Evolutionary conservation across 2,113 vertebrate species (phyloP).

Genomic region (Lynx canadensis): DNA sequence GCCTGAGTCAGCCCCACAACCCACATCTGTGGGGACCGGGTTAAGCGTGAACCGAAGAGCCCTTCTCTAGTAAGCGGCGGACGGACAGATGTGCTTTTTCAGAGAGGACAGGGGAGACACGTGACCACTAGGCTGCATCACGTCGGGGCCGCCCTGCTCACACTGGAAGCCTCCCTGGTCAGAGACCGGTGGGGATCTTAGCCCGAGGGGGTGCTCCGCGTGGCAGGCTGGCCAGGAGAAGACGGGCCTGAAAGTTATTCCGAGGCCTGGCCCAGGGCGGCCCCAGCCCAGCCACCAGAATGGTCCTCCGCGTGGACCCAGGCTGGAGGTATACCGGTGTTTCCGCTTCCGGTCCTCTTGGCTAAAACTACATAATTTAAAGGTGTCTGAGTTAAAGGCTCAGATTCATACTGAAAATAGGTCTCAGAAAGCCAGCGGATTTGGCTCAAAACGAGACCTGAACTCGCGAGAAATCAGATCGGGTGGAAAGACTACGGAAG

Average conservation of each 20-base stretch:
- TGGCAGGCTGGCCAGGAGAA: not conserved
- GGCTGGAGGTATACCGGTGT: not conserved
- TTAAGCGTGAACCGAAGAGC: not conserved
- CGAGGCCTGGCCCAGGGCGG: not conserved
- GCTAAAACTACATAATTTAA: constrained; percentile 2
- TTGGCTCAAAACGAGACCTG: constrained; percentile 38
- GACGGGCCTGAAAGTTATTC: not conserved
- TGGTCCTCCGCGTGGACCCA: not conserved
- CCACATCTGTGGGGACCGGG: not conserved
- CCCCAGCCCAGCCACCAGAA: not conserved
- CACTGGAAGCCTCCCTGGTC: not conserved
- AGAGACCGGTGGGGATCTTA: not conserved
- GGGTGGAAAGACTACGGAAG: constrained; percentile 7
- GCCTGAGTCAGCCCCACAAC: not conserved
- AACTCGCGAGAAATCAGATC: not conserved
- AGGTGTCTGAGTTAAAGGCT: constrained; percentile 11
- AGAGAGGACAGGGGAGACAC: not conserved
- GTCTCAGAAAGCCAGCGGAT: not conserved
- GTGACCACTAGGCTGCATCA: not conserved
- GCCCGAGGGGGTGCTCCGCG: not conserved
- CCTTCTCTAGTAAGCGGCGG: not conserved
- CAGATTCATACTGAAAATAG: constrained; percentile 43
- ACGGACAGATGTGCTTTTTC: not conserved
- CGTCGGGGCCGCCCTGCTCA: not conserved
- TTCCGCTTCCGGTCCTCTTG: not conserved